Percentiles rank a stretch among this genome's conserved stretches.
Conservation (phyloP, 2,797 vertebrate genomes). For the Hippocampus kuda region DNA sequence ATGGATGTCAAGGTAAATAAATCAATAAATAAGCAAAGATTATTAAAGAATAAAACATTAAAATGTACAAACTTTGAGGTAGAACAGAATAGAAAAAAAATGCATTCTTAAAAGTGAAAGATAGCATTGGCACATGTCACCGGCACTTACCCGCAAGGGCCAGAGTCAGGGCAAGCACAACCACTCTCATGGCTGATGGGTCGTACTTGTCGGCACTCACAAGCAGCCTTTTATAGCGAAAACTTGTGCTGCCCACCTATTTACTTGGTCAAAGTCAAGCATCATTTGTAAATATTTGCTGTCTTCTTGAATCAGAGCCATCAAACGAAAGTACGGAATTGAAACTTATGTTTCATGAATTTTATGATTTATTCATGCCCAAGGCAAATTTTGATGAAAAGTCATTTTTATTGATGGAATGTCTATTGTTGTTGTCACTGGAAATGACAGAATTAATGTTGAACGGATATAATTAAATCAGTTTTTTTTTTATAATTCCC, state of each 20-base stretch:
- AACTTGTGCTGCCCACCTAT: conserved; percentile 17
- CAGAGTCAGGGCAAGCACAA: conserved; percentile 47
- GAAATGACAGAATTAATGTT: background rate
- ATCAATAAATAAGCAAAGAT: no score
- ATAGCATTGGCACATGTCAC: background rate
- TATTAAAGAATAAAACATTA: background rate
- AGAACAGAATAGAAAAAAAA: background rate
- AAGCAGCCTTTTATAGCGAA: conserved; percentile 29
- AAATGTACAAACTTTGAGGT: background rate
- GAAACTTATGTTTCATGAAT: no score
- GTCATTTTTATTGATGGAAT: background rate
- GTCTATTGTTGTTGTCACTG: background rate
- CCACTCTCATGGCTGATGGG: conserved; percentile 45
- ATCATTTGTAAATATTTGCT: conserved; percentile 14
- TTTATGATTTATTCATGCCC: background rate
- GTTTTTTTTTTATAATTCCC: background rate
- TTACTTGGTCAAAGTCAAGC: conserved; percentile 16
- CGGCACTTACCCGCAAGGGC: conserved; percentile 56
- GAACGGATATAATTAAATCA: background rate
- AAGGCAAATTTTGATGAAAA: background rate
- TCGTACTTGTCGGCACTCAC: conserved; percentile 18
- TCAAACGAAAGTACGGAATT: background rate
- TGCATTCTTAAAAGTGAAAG: background rate
- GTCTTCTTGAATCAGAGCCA: background rate
- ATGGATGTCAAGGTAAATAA: no score